phyloP scores from a whole-genome alignment of 2,797 vertebrate genomes.

The Heliangelus exortis region DNA sequence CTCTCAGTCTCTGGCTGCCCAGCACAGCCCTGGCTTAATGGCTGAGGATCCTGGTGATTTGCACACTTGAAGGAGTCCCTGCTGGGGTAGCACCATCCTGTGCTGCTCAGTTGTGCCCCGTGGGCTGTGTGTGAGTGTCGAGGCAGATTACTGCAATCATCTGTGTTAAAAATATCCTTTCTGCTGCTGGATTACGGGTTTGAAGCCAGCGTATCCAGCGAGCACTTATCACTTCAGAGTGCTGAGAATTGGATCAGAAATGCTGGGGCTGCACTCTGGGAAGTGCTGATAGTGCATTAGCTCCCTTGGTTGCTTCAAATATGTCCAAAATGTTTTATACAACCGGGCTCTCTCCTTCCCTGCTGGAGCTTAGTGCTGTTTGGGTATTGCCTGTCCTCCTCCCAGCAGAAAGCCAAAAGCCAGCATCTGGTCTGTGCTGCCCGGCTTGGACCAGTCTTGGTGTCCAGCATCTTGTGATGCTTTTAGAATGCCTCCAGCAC shows the following conservation, averaged over 20 bases:
- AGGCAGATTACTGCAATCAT: not conserved
- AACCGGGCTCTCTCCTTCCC: not conserved
- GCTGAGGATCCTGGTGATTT: not conserved
- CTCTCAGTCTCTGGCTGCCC: accelerated
- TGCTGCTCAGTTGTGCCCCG: not conserved
- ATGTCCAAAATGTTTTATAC: not conserved
- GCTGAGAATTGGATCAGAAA: not conserved
- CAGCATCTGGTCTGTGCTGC: not conserved
- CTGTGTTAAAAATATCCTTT: constrained; percentile 20
- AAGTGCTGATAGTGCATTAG: constrained; percentile 45
- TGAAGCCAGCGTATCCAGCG: constrained; percentile 11
- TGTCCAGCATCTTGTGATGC: not conserved
- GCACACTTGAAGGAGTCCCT: not conserved
- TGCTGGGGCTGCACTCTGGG: not conserved
- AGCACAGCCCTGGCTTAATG: accelerated
- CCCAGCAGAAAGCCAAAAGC: not conserved
- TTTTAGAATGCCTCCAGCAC: not conserved
- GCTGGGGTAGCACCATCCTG: accelerated
- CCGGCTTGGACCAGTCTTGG: not conserved
- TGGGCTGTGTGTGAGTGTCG: not conserved
- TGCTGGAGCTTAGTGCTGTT: not conserved
- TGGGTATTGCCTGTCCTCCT: not conserved
- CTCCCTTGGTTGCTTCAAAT: constrained; percentile 16
- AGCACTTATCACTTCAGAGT: not conserved
- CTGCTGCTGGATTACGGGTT: constrained; percentile 4